A percentile compares a stretch with the other conserved stretches of the same genome.
Conservation (phyloP, 2,888 invertebrate species). For the Mylabris sibirica region DNA sequence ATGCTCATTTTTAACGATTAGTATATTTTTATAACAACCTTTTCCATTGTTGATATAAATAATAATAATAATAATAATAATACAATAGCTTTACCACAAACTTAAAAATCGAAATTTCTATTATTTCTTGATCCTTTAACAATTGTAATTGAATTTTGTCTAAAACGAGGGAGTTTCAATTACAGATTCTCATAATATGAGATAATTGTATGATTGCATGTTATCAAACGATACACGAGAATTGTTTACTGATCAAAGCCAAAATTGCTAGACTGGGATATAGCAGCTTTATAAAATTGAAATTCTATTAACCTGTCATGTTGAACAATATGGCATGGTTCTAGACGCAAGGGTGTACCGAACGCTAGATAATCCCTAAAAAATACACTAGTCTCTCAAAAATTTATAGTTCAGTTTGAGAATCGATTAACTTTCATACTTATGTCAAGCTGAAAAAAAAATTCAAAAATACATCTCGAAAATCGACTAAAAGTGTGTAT, state of each 20-base stretch:
- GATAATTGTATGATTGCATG: conserved; percentile 2
- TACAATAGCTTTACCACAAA: conserved; percentile 28
- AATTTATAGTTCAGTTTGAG: no score
- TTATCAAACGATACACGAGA: neutral
- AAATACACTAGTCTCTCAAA: no score
- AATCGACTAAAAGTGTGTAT: no score
- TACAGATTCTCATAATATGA: neutral
- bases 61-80: conserved; percentile 14
- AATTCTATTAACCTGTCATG: neutral
- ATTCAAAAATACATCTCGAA: no score
- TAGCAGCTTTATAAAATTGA: neutral
- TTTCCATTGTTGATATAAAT: conserved; percentile 35
- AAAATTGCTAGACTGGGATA: neutral
- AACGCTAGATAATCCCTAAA: no score
- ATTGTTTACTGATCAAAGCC: conserved; percentile 11
- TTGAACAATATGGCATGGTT: neutral
- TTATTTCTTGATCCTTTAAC: neutral
- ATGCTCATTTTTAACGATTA: conserved; percentile 33
- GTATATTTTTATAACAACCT: conserved; percentile 37
- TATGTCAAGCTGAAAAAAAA: no score
- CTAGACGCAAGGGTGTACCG: no score
- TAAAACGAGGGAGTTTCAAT: neutral
- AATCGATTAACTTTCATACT: no score
- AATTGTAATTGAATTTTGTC: neutral
- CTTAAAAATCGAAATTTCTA: neutral